phyloP scores from a whole-genome alignment of 2,113 vertebrate species.

The Scatophagus argus region DNA sequence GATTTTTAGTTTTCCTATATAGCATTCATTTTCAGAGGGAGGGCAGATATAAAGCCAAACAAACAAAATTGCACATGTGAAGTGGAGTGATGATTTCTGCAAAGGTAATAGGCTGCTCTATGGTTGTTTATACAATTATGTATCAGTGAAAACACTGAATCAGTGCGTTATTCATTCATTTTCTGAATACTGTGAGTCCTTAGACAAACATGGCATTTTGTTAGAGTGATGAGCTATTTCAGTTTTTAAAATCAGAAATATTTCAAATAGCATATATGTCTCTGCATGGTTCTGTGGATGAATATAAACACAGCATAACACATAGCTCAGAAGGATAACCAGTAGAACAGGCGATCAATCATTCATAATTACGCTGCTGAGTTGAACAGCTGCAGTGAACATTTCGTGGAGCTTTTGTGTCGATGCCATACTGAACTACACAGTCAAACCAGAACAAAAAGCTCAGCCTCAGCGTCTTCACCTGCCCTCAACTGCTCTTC shows the following conservation, averaged over 20 bases:
- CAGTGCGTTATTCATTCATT: not conserved
- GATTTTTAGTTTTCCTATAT: not conserved
- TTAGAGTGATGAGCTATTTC: not conserved
- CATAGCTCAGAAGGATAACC: not conserved
- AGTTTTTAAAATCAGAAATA: not conserved
- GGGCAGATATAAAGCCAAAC: not conserved
- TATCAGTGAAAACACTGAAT: not conserved
- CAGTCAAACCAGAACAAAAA: conserved; percentile 12
- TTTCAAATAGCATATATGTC: not conserved
- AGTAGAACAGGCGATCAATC: not conserved
- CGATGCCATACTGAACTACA: not conserved
- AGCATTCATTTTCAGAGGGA: not conserved
- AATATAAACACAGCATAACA: not conserved
- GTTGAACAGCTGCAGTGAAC: conserved; percentile 1
- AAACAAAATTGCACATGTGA: not conserved
- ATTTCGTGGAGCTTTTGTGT: not conserved
- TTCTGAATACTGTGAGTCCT: not conserved
- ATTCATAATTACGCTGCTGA: conserved; percentile 1
- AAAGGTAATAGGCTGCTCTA: not conserved
- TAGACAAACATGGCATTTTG: not conserved
- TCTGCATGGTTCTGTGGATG: not conserved
- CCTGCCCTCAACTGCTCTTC: not conserved
- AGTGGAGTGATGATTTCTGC: not conserved
- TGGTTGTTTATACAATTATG: not conserved
- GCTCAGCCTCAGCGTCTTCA: conserved; percentile 3